Conservation (phyloP, 1,140 invertebrate genomes). For the Bombus turneri region DNA sequence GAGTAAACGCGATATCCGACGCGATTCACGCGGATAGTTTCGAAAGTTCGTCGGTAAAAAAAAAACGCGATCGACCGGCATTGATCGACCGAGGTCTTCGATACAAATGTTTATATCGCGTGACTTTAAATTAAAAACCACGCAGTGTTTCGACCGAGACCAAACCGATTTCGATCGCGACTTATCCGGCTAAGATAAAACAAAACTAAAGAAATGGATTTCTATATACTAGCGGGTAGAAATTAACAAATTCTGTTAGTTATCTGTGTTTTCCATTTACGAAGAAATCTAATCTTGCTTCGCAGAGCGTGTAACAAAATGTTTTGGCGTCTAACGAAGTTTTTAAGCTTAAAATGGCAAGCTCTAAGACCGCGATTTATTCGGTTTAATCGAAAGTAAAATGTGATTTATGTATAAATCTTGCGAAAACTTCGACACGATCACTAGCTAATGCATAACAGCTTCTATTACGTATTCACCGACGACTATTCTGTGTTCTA, state of each 20-base stretch:
- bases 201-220: too few relatives aligned
- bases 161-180: not conserved
- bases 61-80: not conserved
- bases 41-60: slow-evolving; percentile 8
- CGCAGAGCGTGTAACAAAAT: too few relatives aligned
- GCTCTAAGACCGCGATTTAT: not conserved
- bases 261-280: too few relatives aligned
- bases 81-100: not conserved
- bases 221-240: too few relatives aligned
- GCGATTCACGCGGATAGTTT: slow-evolving; percentile 30
- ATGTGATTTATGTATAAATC: not conserved
- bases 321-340: too few relatives aligned
- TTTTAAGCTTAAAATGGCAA: too few relatives aligned
- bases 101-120: not conserved
- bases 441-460: too few relatives aligned
- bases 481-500: not conserved
- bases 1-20: slow-evolving; percentile 46
- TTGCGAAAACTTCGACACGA: too few relatives aligned
- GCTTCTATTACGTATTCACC: too few relatives aligned
- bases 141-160: not conserved
- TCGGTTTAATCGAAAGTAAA: not conserved
- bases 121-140: slow-evolving; percentile 14
- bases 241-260: too few relatives aligned
- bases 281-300: too few relatives aligned
- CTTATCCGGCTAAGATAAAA: not conserved